A percentile compares a stretch with the other conserved stretches of the same genome.
Evolutionary conservation across 2,113 vertebrate genomes (phyloP).

Genomic region (Chaenocephalus aceratus): DNA sequence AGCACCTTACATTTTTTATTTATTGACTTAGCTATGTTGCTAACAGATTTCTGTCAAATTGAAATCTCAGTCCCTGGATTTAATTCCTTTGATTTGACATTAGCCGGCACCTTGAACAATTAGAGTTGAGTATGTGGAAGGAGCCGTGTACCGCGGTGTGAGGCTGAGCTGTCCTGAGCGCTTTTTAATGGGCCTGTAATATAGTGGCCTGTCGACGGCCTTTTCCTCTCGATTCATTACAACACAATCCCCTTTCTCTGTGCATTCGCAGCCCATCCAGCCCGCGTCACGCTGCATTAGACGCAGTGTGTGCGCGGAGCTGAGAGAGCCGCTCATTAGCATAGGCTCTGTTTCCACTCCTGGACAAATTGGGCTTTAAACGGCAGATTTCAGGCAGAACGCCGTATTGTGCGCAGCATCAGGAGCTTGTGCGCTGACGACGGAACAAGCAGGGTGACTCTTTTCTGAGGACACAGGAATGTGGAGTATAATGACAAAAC

Average conservation of each 20-base stretch:
- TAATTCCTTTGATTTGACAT: neutral
- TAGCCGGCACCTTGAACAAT: too few relatives aligned
- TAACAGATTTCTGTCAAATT: too few relatives aligned
- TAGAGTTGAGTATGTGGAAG: neutral
- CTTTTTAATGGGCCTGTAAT: constrained; percentile 85
- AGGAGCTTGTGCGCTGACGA: constrained; percentile 17
- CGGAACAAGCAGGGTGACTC: neutral
- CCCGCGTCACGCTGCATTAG: constrained; percentile 98
- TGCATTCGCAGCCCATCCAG: constrained; percentile 87
- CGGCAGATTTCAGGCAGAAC: constrained; percentile 57
- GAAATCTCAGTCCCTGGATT: too few relatives aligned
- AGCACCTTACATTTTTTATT: neutral
- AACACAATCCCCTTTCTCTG: constrained; percentile 91
- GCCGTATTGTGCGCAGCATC: constrained; percentile 30
- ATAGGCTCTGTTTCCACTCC: constrained; percentile 75
- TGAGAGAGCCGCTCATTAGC: constrained; percentile 90
- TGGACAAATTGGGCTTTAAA: constrained; percentile 72
- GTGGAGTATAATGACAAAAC: neutral
- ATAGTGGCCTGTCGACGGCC: constrained; percentile 93
- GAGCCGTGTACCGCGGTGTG: neutral
- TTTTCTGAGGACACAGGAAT: neutral
- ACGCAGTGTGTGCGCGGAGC: constrained; percentile 69
- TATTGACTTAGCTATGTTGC: too few relatives aligned
- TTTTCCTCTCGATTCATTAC: constrained; percentile 99
- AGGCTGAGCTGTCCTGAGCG: constrained; percentile 84